Evolutionary conservation across 2,113 vertebrate species (phyloP), one percentile per base, ranked within the genome.

Genomic region (Rhodinocichla rosea): DNA sequence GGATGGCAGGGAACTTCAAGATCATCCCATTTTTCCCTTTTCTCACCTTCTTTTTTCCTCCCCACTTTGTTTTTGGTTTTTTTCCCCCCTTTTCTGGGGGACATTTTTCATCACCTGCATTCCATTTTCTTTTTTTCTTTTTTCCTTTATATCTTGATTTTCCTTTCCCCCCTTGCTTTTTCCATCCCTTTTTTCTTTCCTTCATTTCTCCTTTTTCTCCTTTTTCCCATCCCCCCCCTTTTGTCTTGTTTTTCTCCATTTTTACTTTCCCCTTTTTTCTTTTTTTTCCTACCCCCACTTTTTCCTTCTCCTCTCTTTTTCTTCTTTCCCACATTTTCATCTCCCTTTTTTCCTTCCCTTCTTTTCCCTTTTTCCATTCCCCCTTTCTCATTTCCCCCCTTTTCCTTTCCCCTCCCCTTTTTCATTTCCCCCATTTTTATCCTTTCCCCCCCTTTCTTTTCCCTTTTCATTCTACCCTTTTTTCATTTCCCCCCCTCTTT

Each of bases 1-100:
- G 65, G 40, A 21, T 3, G 16, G 16, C 8, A 71, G 65, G 16
- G 24, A 71, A 37, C 2, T 56, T 33, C 10, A 17, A 13, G 8
- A 30, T 17, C 6, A 14, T 40, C 28, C 7, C 3, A 2, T n/a
- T 68, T 32, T 21, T 0, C 7, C 9, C 3, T 5, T 6, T 18
- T 45, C 40, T 7, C 4, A 3, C 13, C 16, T 6, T 10, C 1
- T 6, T 9, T 26, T 27, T 10, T 4, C 2, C 12, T 2, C 2
- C 7, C 5, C 7, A 2, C 20, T 56, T 56, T 4, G 9, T 2
- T 17, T 16, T 5, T 13, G 7, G 19, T 10, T 35, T 11, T 4
- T 3, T 11, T 7, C n/a, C 11, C 32, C 9, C 14, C 3, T 26
- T 37, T 2, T 60, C 3, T 24, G 10, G 32, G 26, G 5, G 6